Conservation (phyloP, 2,113 vertebrate species). For the Bujurquina vittata region DNA sequence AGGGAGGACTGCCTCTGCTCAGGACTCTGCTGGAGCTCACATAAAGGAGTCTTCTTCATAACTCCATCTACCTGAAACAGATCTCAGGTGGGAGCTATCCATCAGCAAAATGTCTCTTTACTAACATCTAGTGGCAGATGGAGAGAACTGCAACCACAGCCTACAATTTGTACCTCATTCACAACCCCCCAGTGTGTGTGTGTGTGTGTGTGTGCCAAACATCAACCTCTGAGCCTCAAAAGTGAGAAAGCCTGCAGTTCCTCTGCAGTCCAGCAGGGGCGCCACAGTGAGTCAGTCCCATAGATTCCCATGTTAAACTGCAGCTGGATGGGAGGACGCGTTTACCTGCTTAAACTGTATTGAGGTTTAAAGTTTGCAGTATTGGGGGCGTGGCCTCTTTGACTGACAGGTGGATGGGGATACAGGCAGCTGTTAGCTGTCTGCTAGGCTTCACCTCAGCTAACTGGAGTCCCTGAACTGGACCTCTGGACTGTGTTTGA, state of each 20-base stretch:
- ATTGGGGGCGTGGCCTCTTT: no score
- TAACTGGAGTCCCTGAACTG: no score
- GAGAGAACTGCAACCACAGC: slow-evolving; percentile 1
- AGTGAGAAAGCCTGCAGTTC: neutral
- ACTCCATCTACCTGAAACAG: neutral
- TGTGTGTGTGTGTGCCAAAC: neutral
- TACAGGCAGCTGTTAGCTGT: no score
- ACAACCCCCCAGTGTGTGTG: neutral
- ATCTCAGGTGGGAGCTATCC: neutral
- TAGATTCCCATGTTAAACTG: neutral
- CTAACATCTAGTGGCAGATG: slow-evolving; percentile 10
- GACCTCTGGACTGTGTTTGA: no score
- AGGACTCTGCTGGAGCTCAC: neutral
- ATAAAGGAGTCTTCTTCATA: neutral
- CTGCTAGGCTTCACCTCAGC: no score
- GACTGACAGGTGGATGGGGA: neutral
- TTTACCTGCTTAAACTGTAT: neutral
- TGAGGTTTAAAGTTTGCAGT: neutral
- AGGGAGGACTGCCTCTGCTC: neutral
- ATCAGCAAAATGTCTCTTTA: neutral
- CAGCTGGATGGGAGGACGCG: neutral
- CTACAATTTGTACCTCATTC: neutral
- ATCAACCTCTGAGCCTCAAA: neutral
- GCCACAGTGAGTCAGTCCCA: neutral
- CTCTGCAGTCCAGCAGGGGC: neutral